These are phyloP conservation scores for Epistrophe eligans DNA, from an alignment of 2,888 invertebrate genomes.

Conservation along the genomic window DNA sequence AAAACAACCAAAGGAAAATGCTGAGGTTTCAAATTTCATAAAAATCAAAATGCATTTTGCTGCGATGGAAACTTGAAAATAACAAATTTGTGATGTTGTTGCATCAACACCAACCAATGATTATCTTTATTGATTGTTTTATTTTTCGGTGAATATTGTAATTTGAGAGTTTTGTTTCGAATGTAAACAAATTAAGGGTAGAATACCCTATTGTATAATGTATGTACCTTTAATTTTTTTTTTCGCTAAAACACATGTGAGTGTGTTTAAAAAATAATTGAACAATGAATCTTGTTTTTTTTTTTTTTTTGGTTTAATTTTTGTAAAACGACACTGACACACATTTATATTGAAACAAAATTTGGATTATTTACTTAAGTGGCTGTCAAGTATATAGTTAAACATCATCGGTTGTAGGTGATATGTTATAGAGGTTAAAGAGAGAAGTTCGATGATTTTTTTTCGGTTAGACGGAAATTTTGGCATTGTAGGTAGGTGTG, in stretches of 20 bases:
- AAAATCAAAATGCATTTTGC: conserved; percentile 5
- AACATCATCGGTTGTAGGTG: conserved; percentile 13
- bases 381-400: conserved; percentile 46
- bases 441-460: not conserved
- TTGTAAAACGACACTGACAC: conserved; percentile 53
- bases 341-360: conserved; percentile 34
- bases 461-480: not conserved
- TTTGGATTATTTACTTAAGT: conserved; percentile 65
- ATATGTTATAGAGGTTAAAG: conserved; percentile 22
- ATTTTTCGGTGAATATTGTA: conserved; percentile 41
- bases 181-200: conserved; percentile 64
- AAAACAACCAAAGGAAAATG: conserved; percentile 11
- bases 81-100: conserved; percentile 9
- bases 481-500: conserved; percentile 3
- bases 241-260: conserved; percentile 38
- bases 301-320: not conserved
- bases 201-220: conserved; percentile 3
- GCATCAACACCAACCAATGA: not conserved
- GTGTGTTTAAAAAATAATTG: not conserved
- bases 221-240: not conserved
- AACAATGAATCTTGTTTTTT: not conserved
- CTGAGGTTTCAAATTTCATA: conserved; percentile 55
- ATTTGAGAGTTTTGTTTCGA: conserved; percentile 50
- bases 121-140: conserved; percentile 47
- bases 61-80: conserved; percentile 10